phyloP scores from a whole-genome alignment of 2,113 vertebrate genomes.

The Dromaius novaehollandiae region DNA sequence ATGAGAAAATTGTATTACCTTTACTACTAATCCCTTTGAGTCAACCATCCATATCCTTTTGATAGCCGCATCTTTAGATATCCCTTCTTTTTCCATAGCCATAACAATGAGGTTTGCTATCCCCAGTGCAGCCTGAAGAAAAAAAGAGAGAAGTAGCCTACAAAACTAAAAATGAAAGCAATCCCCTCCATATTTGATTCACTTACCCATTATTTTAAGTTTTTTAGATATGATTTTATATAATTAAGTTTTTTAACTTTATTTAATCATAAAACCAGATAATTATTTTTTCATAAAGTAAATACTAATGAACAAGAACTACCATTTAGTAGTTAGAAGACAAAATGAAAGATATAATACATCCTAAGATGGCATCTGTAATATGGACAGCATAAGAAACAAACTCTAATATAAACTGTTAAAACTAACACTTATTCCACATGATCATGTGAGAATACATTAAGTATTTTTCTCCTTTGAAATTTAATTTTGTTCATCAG shows the following conservation, averaged over 20 bases:
- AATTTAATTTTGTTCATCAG: neutral
- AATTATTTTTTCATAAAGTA: neutral
- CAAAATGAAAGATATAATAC: neutral
- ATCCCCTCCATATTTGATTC: neutral
- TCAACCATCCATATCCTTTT: conserved; percentile 98
- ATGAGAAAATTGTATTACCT: conserved; percentile 78
- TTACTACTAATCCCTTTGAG: conserved; percentile 95
- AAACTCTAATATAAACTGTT: neutral
- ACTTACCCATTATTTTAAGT: neutral
- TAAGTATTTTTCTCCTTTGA: neutral
- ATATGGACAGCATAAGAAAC: neutral
- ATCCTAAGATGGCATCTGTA: neutral
- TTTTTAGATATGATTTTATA: too few relatives aligned
- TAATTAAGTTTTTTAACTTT: neutral
- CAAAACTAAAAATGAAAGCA: neutral
- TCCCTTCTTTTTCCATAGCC: conserved; percentile 95
- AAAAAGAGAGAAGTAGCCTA: neutral
- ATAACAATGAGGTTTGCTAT: conserved; percentile 93
- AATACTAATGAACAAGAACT: neutral
- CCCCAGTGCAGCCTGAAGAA: conserved; percentile 90
- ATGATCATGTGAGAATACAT: neutral
- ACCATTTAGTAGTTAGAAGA: neutral
- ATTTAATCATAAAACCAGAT: neutral
- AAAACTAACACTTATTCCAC: neutral
- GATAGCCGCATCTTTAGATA: conserved; percentile 77